phyloP scores from a whole-genome alignment of 2,888 invertebrate genomes.

The Sesia apiformis region DNA sequence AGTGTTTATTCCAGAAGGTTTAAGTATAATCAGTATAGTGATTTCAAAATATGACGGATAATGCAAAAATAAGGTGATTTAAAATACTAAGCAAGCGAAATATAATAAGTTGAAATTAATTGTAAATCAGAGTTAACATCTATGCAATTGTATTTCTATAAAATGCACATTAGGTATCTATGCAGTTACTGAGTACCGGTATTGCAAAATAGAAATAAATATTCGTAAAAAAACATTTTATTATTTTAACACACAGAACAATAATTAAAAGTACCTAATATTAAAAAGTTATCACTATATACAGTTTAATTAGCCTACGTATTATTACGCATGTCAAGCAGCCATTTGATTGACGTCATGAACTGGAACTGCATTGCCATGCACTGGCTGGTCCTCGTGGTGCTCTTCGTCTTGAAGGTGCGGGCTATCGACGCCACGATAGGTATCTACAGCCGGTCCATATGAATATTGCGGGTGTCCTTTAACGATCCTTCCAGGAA shows the following conservation, averaged over 20 bases:
- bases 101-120: no score
- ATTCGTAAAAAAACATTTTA: background rate
- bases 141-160: background rate
- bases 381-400: conserved; percentile 11
- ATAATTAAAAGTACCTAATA: background rate
- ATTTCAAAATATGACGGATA: no score
- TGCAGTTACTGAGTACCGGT: background rate
- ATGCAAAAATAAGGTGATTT: no score
- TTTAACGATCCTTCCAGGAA: conserved; percentile 37
- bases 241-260: background rate
- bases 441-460: conserved; percentile 14
- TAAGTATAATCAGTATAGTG: no score
- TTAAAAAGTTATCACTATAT: background rate
- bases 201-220: background rate
- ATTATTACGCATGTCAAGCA: background rate
- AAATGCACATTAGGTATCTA: background rate
- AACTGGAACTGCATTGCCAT: background rate
- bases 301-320: background rate
- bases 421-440: conserved; percentile 31
- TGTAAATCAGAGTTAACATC: no score
- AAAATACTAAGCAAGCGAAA: no score
- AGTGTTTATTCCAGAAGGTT: no score
- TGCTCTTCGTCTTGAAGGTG: conserved; percentile 23
- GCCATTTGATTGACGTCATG: background rate
- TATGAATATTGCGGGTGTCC: conserved; percentile 19